Evolutionary conservation across 2,113 vertebrate genomes (phyloP).

Genomic region (Megaptera novaeangliae): DNA sequence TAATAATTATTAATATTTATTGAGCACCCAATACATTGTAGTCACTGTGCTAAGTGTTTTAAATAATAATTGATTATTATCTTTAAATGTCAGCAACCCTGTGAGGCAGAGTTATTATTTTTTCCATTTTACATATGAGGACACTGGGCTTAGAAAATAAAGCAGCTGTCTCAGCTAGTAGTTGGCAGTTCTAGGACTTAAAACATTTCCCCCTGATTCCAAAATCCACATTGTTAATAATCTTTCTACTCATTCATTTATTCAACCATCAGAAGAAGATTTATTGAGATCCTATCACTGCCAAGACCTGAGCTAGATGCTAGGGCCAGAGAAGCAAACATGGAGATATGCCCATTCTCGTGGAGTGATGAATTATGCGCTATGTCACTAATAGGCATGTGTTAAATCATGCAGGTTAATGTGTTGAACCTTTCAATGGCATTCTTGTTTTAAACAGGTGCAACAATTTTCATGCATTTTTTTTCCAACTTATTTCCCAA

Average conservation of each 20-base stretch:
- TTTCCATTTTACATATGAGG: background rate
- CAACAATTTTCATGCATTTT: background rate
- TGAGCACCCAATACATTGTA: background rate
- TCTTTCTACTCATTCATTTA: background rate
- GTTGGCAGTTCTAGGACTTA: background rate
- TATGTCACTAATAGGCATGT: background rate
- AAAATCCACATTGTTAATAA: background rate
- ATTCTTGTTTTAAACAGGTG: background rate
- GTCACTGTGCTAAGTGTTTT: background rate
- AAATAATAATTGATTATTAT: constrained; percentile 21
- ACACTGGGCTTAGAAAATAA: background rate
- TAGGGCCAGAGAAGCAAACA: background rate
- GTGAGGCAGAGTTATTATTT: background rate
- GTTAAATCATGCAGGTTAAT: background rate
- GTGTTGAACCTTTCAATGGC: background rate
- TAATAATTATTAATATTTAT: background rate
- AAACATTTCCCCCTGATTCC: background rate
- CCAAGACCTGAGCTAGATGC: background rate
- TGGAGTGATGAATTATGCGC: background rate
- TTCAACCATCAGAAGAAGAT: background rate
- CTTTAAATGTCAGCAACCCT: constrained; percentile 31
- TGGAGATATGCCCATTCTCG: background rate
- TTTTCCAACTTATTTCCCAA: background rate
- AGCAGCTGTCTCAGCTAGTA: background rate
- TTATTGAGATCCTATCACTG: background rate